Evolutionary conservation across 2,888 invertebrate genomes (phyloP).

Genomic region (Sylvicola fuscatus): DNA sequence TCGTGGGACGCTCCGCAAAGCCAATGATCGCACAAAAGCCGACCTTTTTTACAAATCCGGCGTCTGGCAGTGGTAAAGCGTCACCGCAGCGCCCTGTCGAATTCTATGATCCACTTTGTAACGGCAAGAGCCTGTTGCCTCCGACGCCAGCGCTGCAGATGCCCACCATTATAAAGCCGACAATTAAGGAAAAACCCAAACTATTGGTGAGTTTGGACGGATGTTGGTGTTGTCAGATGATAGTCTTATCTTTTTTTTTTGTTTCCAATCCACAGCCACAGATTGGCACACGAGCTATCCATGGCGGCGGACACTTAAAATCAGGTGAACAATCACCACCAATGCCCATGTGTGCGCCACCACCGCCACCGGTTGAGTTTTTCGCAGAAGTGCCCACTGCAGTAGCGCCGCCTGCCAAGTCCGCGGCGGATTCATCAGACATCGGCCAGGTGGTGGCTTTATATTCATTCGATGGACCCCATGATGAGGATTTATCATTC

Average conservation of each 20-base stretch:
- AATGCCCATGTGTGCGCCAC: slow-evolving; percentile 62
- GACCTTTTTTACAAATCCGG: too few species aligned
- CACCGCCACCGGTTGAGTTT: slow-evolving; percentile 40
- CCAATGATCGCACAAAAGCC: slow-evolving; percentile 12
- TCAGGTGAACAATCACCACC: slow-evolving; percentile 35
- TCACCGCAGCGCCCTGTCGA: slow-evolving; percentile 31
- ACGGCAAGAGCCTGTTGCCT: slow-evolving; percentile 27
- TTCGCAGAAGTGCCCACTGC: slow-evolving; percentile 15
- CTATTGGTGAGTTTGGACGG: too few species aligned
- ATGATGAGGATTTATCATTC: slow-evolving; percentile 59
- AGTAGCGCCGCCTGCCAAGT: not conserved
- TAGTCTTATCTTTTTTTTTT: too few species aligned
- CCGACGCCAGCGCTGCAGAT: slow-evolving; percentile 27
- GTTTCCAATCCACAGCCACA: too few species aligned
- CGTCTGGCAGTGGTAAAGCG: slow-evolving; percentile 19
- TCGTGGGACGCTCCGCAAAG: slow-evolving; percentile 4
- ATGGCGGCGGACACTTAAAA: too few species aligned
- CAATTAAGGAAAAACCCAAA: slow-evolving; percentile 20
- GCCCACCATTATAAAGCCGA: slow-evolving; percentile 57
- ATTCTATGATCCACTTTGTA: slow-evolving; percentile 37
- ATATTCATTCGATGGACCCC: slow-evolving; percentile 54
- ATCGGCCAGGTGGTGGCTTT: slow-evolving; percentile 55
- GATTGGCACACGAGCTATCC: too few species aligned
- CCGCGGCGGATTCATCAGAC: slow-evolving; percentile 18
- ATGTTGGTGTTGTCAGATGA: too few species aligned